Percentiles rank a stretch among this genome's conserved stretches.
Evolutionary conservation across 2,888 invertebrate species (phyloP).

Genomic region (Crioceris asparagi): DNA sequence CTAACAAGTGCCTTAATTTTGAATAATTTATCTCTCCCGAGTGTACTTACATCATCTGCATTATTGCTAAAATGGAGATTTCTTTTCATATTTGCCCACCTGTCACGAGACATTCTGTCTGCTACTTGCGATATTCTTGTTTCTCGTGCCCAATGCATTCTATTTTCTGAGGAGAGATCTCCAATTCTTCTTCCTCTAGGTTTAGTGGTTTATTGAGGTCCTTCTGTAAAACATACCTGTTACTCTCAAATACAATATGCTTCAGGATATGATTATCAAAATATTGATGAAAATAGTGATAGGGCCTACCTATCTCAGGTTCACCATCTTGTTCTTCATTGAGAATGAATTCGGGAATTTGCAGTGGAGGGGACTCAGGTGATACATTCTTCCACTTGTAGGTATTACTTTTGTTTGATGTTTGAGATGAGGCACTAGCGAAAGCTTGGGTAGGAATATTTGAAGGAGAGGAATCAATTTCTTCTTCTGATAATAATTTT

Average conservation of each 20-base stretch:
- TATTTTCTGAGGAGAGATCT: conserved; percentile 3
- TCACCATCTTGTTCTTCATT: too few species aligned
- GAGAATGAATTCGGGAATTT: too few species aligned
- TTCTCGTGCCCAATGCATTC: conserved; percentile 6
- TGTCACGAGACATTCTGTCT: conserved; percentile 1
- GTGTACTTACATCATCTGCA: not conserved
- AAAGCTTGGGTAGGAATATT: too few species aligned
- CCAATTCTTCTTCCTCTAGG: conserved; percentile 1
- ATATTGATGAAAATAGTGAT: conserved; percentile 7
- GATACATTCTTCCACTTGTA: too few species aligned
- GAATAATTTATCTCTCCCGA: not conserved
- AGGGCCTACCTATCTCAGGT: too few species aligned
- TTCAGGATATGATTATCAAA: conserved; percentile 4
- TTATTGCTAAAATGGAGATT: not conserved
- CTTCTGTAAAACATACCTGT: conserved; percentile 6
- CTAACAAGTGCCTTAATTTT: not conserved
- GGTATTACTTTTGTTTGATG: too few species aligned
- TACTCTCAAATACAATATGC: conserved; percentile 5
- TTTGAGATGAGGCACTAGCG: too few species aligned
- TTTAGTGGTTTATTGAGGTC: conserved; percentile 5
- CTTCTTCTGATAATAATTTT: too few species aligned
- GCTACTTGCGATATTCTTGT: not conserved
- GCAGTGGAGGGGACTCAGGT: too few species aligned
- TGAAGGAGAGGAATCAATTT: too few species aligned
- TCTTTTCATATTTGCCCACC: conserved; percentile 3